Conservation (phyloP, 2,888 invertebrate species). For the Clitarchus hookeri region DNA sequence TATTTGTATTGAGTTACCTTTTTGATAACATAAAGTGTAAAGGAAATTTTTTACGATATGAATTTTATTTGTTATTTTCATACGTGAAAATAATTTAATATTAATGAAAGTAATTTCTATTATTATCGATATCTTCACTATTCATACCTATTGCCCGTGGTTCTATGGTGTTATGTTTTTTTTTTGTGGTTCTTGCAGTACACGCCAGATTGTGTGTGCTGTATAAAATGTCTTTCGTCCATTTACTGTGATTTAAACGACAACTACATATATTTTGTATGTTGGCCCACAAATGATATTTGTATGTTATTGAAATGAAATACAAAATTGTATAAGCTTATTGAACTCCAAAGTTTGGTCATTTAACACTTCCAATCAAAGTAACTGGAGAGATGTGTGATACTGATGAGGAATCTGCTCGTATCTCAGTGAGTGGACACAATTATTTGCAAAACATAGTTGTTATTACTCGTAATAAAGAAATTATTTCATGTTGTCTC, state of each 20-base stretch:
- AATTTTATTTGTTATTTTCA: too few relatives aligned
- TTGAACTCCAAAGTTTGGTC: background rate
- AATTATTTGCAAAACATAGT: background rate
- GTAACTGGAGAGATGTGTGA: background rate
- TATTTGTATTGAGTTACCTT: too few relatives aligned
- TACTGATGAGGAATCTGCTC: background rate
- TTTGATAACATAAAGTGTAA: too few relatives aligned
- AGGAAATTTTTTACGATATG: too few relatives aligned
- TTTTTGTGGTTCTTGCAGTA: too few relatives aligned
- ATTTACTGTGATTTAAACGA: background rate
- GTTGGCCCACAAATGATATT: background rate
- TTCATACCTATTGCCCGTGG: too few relatives aligned
- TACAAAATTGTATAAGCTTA: background rate
- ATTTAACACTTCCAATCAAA: background rate
- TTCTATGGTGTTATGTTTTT: too few relatives aligned
- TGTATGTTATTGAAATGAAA: background rate
- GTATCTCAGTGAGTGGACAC: background rate
- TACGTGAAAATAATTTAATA: too few relatives aligned
- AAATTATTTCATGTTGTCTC: background rate
- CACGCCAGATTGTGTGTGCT: background rate
- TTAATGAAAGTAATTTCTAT: too few relatives aligned
- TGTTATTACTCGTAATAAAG: background rate
- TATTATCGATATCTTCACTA: too few relatives aligned
- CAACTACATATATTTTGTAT: background rate
- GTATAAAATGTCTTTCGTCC: background rate